Base-by-base conservation (phyloP, 2,113 vertebrate species). In the Corynorhinus townsendii region DNA sequence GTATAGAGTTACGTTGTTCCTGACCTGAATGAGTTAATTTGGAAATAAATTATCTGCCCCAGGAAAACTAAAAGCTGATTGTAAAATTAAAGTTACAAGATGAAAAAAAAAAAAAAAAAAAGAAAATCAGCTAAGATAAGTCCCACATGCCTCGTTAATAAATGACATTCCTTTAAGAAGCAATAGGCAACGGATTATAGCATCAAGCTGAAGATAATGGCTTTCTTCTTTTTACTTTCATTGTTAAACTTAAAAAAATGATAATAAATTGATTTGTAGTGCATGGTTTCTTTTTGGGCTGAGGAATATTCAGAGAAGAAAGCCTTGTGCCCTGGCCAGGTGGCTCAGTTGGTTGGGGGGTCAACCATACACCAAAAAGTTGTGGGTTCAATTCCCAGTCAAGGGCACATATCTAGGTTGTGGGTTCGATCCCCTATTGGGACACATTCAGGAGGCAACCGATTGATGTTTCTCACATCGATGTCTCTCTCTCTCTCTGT, bases 161-260 rank as follows among this genome's bases (percentile, higher is more conserved):
- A 93, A 82, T 91, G 82, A 28, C 11, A 24, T 68, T 94, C 40
- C 69, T 35, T 73, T 82, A 64, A 90, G 54, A 89, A 40, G 62
- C 79, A 90, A 73, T 30, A 91, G 43, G 5, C 24, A 93, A 69
- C 52, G 52, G 82, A 62, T 14, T 90, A 54, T 17, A 71, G 38
- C 49, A 91, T 59, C 56, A 71, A 19, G 62, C 11, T 69, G 79
- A 91, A 89, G 64, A 94, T 80, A 86, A 91, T 72, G 54, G 54
- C 28, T 96, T 93, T 96, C 71, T 90, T 62, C 69, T 88, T 75
- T 94, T 83, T 89, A 76, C 33, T 66, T 85, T 64, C 69, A 85
- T 40, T 88, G 54, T 86, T 75, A 94, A 81, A 89, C 66, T 83
- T 90, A 11, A 82, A 93, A 40, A 92, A 81, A 93, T 11, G 87